Evolutionary conservation across 2,888 invertebrate genomes (phyloP).

Genomic region (Bimastos eiseni): DNA sequence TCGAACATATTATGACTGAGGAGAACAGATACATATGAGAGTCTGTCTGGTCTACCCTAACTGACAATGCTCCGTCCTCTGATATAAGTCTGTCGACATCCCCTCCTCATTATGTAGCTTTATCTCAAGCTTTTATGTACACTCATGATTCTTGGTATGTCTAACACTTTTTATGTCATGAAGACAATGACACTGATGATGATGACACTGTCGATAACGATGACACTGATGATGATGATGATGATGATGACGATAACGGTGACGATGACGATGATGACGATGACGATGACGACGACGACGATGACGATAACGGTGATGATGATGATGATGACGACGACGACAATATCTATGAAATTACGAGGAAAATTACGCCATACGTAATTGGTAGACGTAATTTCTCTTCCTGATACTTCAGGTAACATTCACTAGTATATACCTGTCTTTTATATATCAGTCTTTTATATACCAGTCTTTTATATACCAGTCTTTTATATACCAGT

Average conservation of each 20-base stretch:
- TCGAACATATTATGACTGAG: no score
- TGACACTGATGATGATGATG: not conserved
- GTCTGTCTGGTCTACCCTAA: not conserved
- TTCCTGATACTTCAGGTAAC: not conserved
- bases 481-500: no score
- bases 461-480: no score
- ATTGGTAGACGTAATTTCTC: not conserved
- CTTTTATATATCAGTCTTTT: no score
- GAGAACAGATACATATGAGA: not conserved
- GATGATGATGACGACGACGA: not conserved
- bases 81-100: not conserved
- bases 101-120: not conserved
- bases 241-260: not conserved
- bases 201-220: not conserved
- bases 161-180: not conserved
- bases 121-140: not conserved
- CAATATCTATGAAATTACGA: not conserved
- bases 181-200: not conserved
- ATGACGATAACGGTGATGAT: not conserved
- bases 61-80: not conserved
- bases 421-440: not conserved
- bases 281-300: not conserved
- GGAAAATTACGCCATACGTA: not conserved
- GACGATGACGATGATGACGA: constrained; percentile 9
- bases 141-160: not conserved